A percentile compares a stretch with the other conserved stretches of the same genome.
Conservation (phyloP, 2,888 invertebrate species). For the Incurvaria masculella region DNA sequence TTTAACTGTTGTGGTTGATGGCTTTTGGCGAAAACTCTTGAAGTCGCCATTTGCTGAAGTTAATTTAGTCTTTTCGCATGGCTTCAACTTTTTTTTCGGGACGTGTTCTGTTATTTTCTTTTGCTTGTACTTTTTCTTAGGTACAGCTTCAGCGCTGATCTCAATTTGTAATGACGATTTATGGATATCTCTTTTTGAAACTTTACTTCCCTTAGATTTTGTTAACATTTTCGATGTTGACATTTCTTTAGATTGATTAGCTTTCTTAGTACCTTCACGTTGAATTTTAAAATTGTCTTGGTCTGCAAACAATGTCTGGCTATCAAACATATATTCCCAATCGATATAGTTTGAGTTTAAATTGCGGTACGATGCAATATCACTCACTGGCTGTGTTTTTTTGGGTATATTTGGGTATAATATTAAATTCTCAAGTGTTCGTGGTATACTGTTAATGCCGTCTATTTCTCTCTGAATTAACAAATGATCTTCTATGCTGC, state of each 20-base stretch:
- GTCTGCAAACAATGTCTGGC: constrained; percentile 22
- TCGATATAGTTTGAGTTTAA: not conserved
- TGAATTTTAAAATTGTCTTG: not conserved
- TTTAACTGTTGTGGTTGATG: constrained; percentile 31
- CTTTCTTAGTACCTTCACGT: too few species aligned
- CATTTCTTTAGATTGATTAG: too few species aligned
- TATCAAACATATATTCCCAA: constrained; percentile 37
- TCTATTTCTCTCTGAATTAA: too few species aligned
- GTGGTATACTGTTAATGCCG: too few species aligned
- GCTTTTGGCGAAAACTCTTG: constrained; percentile 25
- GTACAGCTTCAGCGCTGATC: constrained; percentile 1
- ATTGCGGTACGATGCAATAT: not conserved
- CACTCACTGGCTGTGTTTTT: not conserved
- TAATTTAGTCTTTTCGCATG: constrained; percentile 13
- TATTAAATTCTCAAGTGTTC: not conserved
- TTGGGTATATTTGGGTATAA: too few species aligned
- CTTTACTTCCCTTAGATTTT: constrained; percentile 1
- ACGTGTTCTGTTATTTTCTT: constrained; percentile 14
- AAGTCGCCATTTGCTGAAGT: constrained; percentile 12
- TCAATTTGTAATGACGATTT: not conserved
- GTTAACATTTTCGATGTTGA: not conserved
- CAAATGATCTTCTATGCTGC: too few species aligned
- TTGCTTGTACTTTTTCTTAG: constrained; percentile 17
- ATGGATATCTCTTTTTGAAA: not conserved
- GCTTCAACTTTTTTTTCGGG: constrained; percentile 21